Base-by-base conservation (phyloP, 2,888 invertebrate genomes). In the Noctua fimbriata region DNA sequence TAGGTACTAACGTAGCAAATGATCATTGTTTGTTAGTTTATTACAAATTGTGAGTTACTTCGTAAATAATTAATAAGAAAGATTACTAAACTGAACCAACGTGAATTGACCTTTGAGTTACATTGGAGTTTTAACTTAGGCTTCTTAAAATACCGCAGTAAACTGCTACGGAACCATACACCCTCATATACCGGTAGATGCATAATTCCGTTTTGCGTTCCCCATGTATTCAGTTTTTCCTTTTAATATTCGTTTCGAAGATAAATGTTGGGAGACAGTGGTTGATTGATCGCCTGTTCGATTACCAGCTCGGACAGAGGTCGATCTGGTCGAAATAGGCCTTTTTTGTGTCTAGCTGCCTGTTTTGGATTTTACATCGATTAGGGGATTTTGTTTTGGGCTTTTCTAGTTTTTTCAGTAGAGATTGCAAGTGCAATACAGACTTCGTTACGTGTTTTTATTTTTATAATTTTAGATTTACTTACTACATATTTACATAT, bases 201-300 rank as follows among this genome's bases (percentile, higher is more conserved):
- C 94, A 94, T 94, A 92, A 94, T 94, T 94, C 94, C 88, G 73
- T 87, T 82, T 79, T 83, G 75, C 90, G 90, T 92, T 89, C 89
- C 85, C 90, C 88, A 83, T 89, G 83, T 90, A 88, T 92, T 91
- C 81, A 79, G 90, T 90, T 91, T 93, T 94, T 94, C 93, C 93
- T 94, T 95, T 95, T 96, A 95, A 95, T 95, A 95, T 95, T 94
- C 94, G 94, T 88, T 89, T 82, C 76, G 92, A 94, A 95, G 95
- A 96, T 95, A 95, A 95, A 96, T 96, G 94, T 93, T 91, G 92
- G 90, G 94, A 95, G 95, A 95, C 95, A 94, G 90, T 92, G 92
- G 72, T 81, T 95, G 96, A 96, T 96, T 94, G 95, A 96, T 96
- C 91, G 93, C 88, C 69, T 60, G 78, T 79, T 89, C 90, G 93